phyloP scores from a whole-genome alignment of 2,888 invertebrate species.

The Candidula unifasciata region DNA sequence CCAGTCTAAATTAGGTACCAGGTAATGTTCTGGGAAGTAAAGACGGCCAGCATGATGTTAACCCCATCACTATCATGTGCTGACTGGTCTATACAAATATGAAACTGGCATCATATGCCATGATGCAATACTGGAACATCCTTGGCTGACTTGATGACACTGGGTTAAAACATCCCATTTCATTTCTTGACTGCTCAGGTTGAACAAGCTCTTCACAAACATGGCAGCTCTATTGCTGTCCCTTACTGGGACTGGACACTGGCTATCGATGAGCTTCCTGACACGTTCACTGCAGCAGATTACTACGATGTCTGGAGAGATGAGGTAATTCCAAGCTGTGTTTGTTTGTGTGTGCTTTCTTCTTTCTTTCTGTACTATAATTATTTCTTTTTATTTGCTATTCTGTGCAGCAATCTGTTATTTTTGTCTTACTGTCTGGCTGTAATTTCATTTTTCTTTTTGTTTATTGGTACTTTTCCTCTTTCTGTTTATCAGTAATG shows the following conservation, averaged over 20 bases:
- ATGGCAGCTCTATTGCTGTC: slow-evolving; percentile 53
- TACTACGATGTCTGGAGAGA: slow-evolving; percentile 57
- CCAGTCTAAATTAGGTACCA: no score
- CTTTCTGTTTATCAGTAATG: not conserved
- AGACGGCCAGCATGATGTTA: no score
- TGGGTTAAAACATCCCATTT: not conserved
- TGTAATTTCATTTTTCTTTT: not conserved
- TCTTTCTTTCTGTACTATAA: no score
- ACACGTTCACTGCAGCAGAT: slow-evolving; percentile 46
- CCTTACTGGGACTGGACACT: slow-evolving; percentile 61
- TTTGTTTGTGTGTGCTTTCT: no score
- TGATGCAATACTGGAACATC: no score
- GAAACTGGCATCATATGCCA: no score
- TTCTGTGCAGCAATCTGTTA: no score
- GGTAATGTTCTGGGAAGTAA: no score
- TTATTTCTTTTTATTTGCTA: not conserved
- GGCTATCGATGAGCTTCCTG: slow-evolving; percentile 51
- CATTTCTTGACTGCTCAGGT: slow-evolving; percentile 30
- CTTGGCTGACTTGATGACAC: no score
- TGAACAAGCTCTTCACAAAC: slow-evolving; percentile 53
- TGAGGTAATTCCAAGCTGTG: slow-evolving; percentile 35
- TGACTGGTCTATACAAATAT: no score
- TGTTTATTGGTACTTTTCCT: not conserved
- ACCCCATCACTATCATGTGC: no score
- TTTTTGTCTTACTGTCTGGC: not conserved